Evolutionary conservation across 2,113 vertebrate genomes (phyloP), one percentile per base, ranked within the genome.

Genomic region (Ginglymostoma cirratum): DNA sequence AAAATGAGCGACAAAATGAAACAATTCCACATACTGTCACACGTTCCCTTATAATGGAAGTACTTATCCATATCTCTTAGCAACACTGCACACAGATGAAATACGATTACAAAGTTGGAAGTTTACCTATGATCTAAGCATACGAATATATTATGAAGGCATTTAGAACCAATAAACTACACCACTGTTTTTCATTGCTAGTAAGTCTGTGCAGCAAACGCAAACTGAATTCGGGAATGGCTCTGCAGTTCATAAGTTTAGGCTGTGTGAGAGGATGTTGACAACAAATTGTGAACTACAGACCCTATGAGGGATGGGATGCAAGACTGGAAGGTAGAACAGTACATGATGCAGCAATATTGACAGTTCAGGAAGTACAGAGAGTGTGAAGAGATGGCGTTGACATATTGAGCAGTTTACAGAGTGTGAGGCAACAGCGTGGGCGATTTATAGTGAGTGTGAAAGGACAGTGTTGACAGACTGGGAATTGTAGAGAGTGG

Each of bases 401-500:
- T 65, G 87, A 93, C 61, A 93, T 38, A n/a, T 93, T 93, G 55
- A 93, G 8, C 55, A 66, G 89, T n/a, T 34, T n/a, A 19, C 5
- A 61, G 52, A 55, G 87, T 55, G 52, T 55, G 1, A 92, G 87
- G 52, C 87, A 66, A 93, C 5, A 66, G 15, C 19, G n/a, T 5
- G 65, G 4, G 61, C 55, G 66, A 66, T 92, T 61, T 92, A 92
- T 38, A 66, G 17, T 23, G 61, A 66, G 89, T 93, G 87, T 90
- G 89, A 93, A 93, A 5, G 61, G 61, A 67, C 89, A 93, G 89
- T 67, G 61, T 66, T 67, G 89, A 93, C 89, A 93, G 61, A 6
- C 45, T 93, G 61, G 61, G 61, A 93, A 67, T 34, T 67, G 38
- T 30, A 87, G 52, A 65, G 23, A 67, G 17, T 42, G 61, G n/a